Evolutionary conservation across 2,797 vertebrate genomes (phyloP), one percentile per base, ranked within the genome.

Genomic region (Picus viridis): DNA sequence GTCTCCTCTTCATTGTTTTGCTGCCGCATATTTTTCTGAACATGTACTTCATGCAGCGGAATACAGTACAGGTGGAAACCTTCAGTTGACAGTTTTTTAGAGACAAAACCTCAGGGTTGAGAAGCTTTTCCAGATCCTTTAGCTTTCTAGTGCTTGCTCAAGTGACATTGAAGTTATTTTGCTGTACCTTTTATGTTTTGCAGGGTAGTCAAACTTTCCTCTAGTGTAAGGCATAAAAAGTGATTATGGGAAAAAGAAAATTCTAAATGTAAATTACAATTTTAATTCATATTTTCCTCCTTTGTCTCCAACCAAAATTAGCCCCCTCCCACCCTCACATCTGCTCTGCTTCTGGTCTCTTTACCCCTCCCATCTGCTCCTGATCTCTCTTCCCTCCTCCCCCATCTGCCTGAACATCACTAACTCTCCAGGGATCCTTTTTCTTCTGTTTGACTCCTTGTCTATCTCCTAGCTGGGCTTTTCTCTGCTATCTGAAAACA

Each of bases 281-380:
- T 90, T 87, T 80, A 94, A 93, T 92, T 91, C 39, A 65, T 93
- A 93, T 73, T 92, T 53, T 68, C 73, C 68, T 93, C 87, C 76
- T 95, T 96, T 83, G 83, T 86, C 93, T 95, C 94, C 75, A 96
- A 95, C 70, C 68, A 92, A 94, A 95, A 95, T 95, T 92, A 94
- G 57, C 88, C 93, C 76, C 43, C 94, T 92, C 80, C 64, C 72
- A 84, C 93, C 75, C 67, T 70, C 94, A 89, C 95, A 96, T 96
- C 97, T 97, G 95, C 78, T 93, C 88, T 69, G 24, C 47, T 87
- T 67, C 93, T 92, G 73, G 59, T 93, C 14, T 96, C 49, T 86
- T 74, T 56, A 75, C 93, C 89, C 89, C 92, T 93, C 92, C 92
- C 96, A 95, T 96, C 92, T 97, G 96, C 83, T 96, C 30, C 64